A percentile compares a stretch with the other conserved stretches of the same genome.
Conservation (phyloP, 2,797 vertebrate species). For the Rachycentron canadum region DNA sequence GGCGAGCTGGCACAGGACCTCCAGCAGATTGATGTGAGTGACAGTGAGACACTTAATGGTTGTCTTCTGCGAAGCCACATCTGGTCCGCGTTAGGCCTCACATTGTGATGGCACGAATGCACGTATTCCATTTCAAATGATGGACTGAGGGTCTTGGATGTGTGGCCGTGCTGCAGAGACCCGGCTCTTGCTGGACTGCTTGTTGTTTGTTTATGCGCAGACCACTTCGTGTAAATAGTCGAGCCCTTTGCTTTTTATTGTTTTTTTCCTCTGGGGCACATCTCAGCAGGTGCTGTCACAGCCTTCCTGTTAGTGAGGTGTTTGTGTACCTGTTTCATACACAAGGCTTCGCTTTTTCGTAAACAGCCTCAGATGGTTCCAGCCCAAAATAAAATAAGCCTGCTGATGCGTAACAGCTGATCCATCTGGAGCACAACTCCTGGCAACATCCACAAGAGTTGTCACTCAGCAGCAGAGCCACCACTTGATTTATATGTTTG, state of each 20-base stretch:
- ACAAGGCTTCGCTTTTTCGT: conserved; percentile 40
- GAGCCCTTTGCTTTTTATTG: background rate
- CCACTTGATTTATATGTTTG: conserved; percentile 13
- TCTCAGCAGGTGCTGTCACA: conserved; percentile 66
- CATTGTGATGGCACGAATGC: conserved; percentile 2
- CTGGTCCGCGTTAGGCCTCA: conserved; percentile 39
- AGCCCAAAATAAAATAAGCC: conserved; percentile 55
- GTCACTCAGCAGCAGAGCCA: conserved; percentile 33
- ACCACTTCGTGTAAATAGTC: conserved; percentile 23
- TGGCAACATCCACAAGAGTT: conserved; percentile 15
- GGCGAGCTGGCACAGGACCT: conserved; percentile 18
- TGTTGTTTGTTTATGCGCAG: conserved; percentile 27
- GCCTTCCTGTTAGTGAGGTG: conserved; percentile 54
- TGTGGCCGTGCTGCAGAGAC: conserved; percentile 2
- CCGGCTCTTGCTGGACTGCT: background rate
- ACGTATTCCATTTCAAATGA: conserved; percentile 35
- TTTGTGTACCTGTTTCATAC: conserved; percentile 63
- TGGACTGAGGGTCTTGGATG: background rate
- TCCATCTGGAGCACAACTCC: conserved; percentile 54
- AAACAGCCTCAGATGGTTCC: conserved; percentile 61
- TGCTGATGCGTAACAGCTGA: conserved; percentile 61
- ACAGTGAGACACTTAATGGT: conserved; percentile 53
- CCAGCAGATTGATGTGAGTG: conserved; percentile 36
- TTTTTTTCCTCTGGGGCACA: background rate
- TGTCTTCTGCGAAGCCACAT: conserved; percentile 49